Evolutionary conservation across 2,888 invertebrate species (phyloP).

Genomic region (Melipona beecheii): DNA sequence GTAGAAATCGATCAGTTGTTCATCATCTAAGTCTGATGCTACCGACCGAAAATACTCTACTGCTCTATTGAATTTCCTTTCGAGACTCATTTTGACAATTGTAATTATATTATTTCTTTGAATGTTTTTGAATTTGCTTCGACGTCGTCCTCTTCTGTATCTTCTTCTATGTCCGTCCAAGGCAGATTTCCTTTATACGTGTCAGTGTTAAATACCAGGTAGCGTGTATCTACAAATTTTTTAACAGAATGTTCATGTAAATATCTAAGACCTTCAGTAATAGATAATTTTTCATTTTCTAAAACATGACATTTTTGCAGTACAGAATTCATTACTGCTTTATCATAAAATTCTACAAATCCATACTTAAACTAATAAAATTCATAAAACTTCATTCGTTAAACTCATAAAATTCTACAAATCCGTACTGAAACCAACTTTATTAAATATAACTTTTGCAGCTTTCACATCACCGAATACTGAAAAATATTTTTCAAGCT

Average conservation of each 20-base stretch:
- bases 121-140: not conserved
- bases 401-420: slow-evolving; percentile 89
- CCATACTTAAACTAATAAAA: too few species aligned
- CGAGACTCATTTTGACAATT: slow-evolving; percentile 84
- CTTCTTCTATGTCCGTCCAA: not conserved
- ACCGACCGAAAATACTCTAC: slow-evolving; percentile 88
- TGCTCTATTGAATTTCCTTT: slow-evolving; percentile 88
- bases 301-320: slow-evolving; percentile 83
- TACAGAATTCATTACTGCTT: slow-evolving; percentile 87
- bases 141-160: not conserved
- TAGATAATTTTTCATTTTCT: not conserved
- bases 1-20: slow-evolving; percentile 90
- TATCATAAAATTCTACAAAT: too few species aligned
- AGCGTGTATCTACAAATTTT: not conserved
- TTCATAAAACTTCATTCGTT: too few species aligned
- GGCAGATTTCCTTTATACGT: not conserved
- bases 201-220: too few species aligned
- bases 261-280: not conserved
- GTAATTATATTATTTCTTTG: not conserved
- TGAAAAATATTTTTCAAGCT: slow-evolving; percentile 90
- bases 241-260: not conserved
- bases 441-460: slow-evolving; percentile 90
- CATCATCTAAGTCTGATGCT: slow-evolving; percentile 86
- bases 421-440: slow-evolving; percentile 91
- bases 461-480: slow-evolving; percentile 90